Conservation (phyloP, 2,888 invertebrate species). For the Oligia strigilis region DNA sequence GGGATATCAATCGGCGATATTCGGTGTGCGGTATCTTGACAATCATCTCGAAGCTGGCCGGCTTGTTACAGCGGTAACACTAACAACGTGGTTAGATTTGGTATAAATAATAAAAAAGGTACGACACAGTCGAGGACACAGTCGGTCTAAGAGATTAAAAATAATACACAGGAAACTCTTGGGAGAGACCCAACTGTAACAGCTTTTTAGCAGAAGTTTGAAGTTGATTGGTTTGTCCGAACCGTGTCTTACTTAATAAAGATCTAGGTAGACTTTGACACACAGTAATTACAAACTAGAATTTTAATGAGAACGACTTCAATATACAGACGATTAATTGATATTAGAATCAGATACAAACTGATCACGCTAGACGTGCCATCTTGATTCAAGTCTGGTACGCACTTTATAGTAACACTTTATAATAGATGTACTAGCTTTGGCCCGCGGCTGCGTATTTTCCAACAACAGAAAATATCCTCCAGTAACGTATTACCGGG, state of each 20-base stretch:
- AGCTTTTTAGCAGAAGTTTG: neutral
- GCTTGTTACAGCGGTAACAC: constrained; percentile 67
- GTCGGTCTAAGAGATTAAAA: constrained; percentile 28
- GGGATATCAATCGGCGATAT: constrained; percentile 86
- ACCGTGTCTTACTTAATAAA: neutral
- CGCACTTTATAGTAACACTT: neutral
- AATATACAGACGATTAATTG: constrained; percentile 33
- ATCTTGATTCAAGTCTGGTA: constrained; percentile 37
- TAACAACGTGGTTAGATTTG: constrained; percentile 67
- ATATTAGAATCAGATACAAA: constrained; percentile 42
- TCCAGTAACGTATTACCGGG: neutral
- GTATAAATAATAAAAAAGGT: constrained; percentile 65
- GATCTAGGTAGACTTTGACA: neutral
- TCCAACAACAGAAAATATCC: too few relatives aligned
- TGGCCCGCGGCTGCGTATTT: neutral
- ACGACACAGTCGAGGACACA: neutral
- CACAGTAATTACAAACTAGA: neutral
- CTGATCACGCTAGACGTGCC: neutral
- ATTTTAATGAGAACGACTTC: constrained; percentile 28
- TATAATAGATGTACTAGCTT: neutral
- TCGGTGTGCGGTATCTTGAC: constrained; percentile 79
- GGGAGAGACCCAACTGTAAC: neutral
- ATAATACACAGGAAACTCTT: constrained; percentile 7
- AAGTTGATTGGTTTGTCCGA: neutral
- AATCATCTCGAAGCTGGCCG: constrained; percentile 77